Percentiles rank a stretch among this genome's conserved stretches.
phyloP scores from a whole-genome alignment of 2,797 vertebrate species.

The Peromyscus attwateri region DNA sequence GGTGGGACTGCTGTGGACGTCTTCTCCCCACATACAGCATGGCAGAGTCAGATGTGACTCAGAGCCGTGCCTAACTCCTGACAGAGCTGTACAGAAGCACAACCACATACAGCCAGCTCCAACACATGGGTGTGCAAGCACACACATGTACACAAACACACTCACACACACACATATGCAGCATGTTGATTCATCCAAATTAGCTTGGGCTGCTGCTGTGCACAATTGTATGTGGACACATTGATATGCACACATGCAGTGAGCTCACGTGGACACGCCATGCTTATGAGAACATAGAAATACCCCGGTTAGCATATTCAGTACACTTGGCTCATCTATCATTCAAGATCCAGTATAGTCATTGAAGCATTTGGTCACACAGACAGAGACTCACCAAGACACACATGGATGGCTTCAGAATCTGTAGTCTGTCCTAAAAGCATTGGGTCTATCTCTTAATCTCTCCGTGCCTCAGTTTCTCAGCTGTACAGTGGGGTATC shows the following conservation, averaged over 20 bases:
- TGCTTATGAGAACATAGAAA: not conserved
- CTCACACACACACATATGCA: not conserved
- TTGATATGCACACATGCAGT: not conserved
- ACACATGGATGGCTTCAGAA: not conserved
- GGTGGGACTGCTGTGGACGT: not conserved
- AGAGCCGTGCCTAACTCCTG: not conserved
- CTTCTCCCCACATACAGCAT: not conserved
- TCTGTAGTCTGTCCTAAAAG: not conserved
- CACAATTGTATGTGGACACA: not conserved
- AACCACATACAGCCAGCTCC: not conserved
- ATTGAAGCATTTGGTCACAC: not conserved
- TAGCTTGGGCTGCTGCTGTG: not conserved
- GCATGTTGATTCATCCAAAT: not conserved
- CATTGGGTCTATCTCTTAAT: not conserved
- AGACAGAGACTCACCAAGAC: not conserved
- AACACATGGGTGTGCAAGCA: not conserved
- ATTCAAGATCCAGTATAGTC: not conserved
- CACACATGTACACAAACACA: not conserved
- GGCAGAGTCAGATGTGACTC: constrained; percentile 57
- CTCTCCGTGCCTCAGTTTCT: constrained; percentile 26
- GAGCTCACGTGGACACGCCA: not conserved
- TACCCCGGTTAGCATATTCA: not conserved
- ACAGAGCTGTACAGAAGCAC: not conserved
- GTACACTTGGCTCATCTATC: not conserved
- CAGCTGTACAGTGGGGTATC: not conserved